Conservation (phyloP, 2,888 invertebrate genomes). For the Drosophila recens region DNA sequence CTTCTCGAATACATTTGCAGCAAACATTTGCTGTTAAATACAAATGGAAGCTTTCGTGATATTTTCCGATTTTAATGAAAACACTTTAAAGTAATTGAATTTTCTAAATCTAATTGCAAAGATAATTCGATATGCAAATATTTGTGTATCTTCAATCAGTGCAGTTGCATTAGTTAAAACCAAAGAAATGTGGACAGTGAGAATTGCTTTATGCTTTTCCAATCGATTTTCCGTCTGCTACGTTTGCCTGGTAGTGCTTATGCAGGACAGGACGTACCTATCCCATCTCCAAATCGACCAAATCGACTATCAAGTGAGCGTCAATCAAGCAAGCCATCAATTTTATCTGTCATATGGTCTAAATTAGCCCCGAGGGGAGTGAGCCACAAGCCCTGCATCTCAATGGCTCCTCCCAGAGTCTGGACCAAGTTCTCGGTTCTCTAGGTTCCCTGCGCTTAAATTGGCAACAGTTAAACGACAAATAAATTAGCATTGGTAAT, state of each 20-base stretch:
- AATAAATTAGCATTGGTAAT: conserved; percentile 80
- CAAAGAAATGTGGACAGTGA: background rate
- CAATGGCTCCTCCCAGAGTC: conserved; percentile 7
- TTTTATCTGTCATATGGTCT: conserved; percentile 39
- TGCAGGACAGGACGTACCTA: background rate
- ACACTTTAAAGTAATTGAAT: conserved; percentile 34
- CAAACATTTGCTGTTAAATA: background rate
- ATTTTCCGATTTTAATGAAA: background rate
- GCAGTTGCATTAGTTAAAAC: background rate
- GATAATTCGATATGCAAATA: conserved; percentile 13
- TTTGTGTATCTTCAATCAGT: conserved; percentile 5
- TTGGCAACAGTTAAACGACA: conserved; percentile 76
- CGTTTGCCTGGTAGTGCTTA: background rate
- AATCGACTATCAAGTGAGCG: conserved; percentile 39
- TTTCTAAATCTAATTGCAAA: conserved; percentile 22
- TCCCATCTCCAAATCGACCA: conserved; percentile 3
- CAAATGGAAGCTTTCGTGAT: background rate
- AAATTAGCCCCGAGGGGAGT: conserved; percentile 14
- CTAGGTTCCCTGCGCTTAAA: conserved; percentile 35
- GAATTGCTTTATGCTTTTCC: background rate
- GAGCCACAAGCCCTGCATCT: conserved; percentile 13
- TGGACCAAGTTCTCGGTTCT: background rate
- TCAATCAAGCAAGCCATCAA: conserved; percentile 50
- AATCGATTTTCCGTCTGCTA: conserved; percentile 23
- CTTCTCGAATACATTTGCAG: background rate